Conservation (phyloP, 1,140 invertebrate genomes). For the Bathynomus jamesi region DNA sequence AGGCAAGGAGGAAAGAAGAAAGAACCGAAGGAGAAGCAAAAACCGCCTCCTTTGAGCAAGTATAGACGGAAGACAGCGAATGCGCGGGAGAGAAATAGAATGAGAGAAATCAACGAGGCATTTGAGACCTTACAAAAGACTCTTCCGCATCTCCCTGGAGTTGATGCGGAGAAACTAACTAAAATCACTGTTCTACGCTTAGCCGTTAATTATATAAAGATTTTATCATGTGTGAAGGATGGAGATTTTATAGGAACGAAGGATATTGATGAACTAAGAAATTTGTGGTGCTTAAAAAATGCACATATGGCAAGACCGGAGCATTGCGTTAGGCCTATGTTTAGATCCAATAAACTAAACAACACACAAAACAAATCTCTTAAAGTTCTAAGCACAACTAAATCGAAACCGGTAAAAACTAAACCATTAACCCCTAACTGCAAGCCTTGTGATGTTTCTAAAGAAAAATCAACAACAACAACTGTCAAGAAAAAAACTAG, state of each 20-base stretch:
- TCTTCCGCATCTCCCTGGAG: constrained; percentile 54
- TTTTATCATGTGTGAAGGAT: constrained; percentile 48
- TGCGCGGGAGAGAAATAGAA: constrained; percentile 70
- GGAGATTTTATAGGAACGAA: constrained; percentile 22
- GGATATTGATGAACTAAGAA: constrained; percentile 31
- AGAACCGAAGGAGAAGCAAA: constrained; percentile 53
- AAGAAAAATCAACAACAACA: constrained; percentile 7
- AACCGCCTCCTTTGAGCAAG: constrained; percentile 75
- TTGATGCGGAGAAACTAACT: constrained; percentile 61
- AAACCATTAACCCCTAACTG: constrained; percentile 11
- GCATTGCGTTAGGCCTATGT: constrained; percentile 17
- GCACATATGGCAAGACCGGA: constrained; percentile 35
- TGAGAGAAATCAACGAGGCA: constrained; percentile 80
- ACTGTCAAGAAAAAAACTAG: constrained; percentile 20
- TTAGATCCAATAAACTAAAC: neutral
- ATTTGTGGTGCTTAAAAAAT: constrained; percentile 35
- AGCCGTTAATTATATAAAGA: constrained; percentile 78
- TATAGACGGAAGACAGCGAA: constrained; percentile 83
- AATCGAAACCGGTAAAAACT: constrained; percentile 10
- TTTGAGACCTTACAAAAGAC: constrained; percentile 68
- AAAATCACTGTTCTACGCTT: constrained; percentile 80
- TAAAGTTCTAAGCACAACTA: constrained; percentile 3
- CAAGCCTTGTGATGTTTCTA: neutral
- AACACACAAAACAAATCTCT: constrained; percentile 11
- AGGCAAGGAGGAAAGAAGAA: constrained; percentile 37